These are phyloP conservation scores for Vulpes vulpes DNA, from an alignment of 2,113 vertebrate species.

Conservation along the genomic window DNA sequence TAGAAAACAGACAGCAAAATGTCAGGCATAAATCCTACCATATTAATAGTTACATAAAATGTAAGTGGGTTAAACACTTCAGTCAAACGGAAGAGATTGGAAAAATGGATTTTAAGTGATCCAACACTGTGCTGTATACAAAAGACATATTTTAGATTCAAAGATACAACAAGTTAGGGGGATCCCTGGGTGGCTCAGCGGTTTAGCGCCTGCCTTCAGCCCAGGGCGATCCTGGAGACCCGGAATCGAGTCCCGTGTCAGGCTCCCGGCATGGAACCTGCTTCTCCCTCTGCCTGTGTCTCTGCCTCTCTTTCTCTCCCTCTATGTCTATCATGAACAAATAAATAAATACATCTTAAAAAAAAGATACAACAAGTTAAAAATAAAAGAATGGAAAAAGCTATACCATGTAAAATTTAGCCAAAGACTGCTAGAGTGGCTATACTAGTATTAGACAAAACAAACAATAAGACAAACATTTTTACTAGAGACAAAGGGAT, in stretches of 20 bases:
- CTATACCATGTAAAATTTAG: background rate
- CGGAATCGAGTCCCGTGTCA: too few relatives aligned
- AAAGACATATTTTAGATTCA: background rate
- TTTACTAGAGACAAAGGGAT: background rate
- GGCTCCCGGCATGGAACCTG: too few relatives aligned
- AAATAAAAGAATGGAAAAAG: background rate
- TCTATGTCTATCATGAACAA: too few relatives aligned
- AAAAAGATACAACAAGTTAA: background rate
- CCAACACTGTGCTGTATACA: background rate
- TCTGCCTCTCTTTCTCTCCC: too few relatives aligned
- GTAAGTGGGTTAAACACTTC: background rate
- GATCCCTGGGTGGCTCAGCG: too few relatives aligned
- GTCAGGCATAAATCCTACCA: background rate
- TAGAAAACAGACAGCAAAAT: conserved; percentile 6
- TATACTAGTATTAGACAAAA: background rate
- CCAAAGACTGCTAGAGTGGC: background rate
- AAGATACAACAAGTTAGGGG: background rate
- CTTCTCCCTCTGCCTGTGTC: too few relatives aligned
- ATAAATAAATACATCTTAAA: too few relatives aligned
- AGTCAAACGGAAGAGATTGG: background rate
- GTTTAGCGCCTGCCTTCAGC: too few relatives aligned
- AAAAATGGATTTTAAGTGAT: background rate
- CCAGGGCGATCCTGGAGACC: too few relatives aligned
- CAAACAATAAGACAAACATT: background rate
- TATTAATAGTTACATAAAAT: background rate